Conservation (phyloP, 1,140 invertebrate species). For the Brachionus sp. region DNA sequence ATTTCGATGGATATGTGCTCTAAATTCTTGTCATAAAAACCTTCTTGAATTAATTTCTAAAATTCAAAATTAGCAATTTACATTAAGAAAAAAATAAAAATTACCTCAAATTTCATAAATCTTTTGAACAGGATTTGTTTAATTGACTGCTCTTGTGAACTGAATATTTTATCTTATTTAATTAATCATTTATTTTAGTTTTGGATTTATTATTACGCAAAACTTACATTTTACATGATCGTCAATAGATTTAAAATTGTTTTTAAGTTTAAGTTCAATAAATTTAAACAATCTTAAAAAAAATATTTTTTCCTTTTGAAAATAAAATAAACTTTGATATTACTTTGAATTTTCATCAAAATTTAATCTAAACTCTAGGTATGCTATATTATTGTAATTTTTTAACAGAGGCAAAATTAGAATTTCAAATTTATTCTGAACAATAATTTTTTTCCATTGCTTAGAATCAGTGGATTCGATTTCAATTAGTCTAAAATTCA, state of each 20-base stretch:
- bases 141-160: background rate
- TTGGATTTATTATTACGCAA: background rate
- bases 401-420: background rate
- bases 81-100: background rate
- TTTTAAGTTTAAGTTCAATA: background rate
- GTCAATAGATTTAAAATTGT: background rate
- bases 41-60: background rate
- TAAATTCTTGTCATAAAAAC: background rate
- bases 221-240: background rate
- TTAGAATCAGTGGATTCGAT: background rate
- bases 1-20: background rate
- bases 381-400: background rate
- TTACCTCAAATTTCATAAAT: background rate
- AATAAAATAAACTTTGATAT: background rate
- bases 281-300: background rate
- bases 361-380: background rate
- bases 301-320: background rate
- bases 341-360: background rate
- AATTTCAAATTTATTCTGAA: background rate
- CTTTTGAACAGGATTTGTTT: background rate
- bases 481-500: background rate
- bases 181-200: background rate
- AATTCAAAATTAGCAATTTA: background rate
- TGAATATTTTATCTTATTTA: background rate
- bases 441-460: background rate